Percentiles rank a stretch among this genome's conserved stretches.
Conservation (phyloP, 2,113 vertebrate genomes). For the Meriones unguiculatus region DNA sequence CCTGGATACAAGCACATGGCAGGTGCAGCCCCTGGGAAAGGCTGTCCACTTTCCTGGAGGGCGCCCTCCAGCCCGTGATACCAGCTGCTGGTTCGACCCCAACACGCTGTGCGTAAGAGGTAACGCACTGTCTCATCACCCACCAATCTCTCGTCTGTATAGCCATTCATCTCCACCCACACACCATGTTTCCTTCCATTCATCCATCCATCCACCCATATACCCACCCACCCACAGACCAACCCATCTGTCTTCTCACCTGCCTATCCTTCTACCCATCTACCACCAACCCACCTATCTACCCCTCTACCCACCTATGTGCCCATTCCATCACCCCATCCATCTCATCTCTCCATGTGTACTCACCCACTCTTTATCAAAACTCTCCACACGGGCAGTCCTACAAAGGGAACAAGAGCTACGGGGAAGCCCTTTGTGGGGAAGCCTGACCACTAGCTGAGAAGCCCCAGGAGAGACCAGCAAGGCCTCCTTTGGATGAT, state of each 20-base stretch:
- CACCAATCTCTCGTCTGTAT: too few species aligned
- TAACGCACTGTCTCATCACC: conserved; percentile 74
- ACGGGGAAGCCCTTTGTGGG: not conserved
- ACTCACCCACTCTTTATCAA: not conserved
- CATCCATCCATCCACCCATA: not conserved
- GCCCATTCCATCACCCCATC: not conserved
- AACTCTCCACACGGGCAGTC: not conserved
- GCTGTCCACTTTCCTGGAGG: conserved; percentile 91
- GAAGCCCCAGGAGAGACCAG: not conserved
- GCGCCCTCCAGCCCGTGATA: conserved; percentile 87
- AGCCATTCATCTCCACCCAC: not conserved
- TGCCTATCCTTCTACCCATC: too few species aligned
- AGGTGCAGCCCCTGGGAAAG: conserved; percentile 84
- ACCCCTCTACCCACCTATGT: not conserved
- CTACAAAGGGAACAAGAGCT: not conserved
- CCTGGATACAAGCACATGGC: conserved; percentile 86
- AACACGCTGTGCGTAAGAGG: conserved; percentile 90
- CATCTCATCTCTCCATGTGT: not conserved
- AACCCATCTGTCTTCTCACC: not conserved
- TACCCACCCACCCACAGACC: too few species aligned
- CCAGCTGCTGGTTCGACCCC: conserved; percentile 94
- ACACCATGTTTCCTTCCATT: too few species aligned
- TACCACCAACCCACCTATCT: rapidly evolving
- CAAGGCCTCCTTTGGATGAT: not conserved
- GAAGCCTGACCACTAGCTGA: not conserved